Evolutionary conservation across 2,113 vertebrate species (phyloP).

Genomic region (Sinosuthora webbiana): DNA sequence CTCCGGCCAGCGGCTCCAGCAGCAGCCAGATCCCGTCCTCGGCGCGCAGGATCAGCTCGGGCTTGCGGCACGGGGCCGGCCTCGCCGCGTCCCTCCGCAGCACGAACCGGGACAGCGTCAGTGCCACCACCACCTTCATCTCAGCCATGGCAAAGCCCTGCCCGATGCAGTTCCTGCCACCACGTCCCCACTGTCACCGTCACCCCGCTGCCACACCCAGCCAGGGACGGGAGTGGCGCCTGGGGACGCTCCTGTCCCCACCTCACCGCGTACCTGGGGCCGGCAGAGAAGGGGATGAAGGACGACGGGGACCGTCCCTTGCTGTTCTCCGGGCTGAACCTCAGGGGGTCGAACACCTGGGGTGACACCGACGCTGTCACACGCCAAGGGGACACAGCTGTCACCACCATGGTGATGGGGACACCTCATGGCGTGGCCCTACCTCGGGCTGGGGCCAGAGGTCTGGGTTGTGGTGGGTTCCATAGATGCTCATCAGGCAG

Average conservation of each 20-base stretch:
- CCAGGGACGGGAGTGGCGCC: accelerated
- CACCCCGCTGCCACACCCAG: neutral
- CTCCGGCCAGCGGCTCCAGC: neutral
- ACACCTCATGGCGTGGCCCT: accelerated
- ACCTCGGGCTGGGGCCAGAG: constrained; percentile 88
- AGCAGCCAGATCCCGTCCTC: neutral
- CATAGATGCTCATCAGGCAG: constrained; percentile 88
- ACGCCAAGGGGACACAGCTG: accelerated
- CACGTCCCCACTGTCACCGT: neutral
- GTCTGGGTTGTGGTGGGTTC: constrained; percentile 86
- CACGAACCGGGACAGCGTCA: constrained; percentile 82
- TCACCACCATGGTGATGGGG: accelerated
- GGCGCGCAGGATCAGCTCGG: neutral
- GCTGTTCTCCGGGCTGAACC: constrained; percentile 79
- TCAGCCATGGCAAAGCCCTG: constrained; percentile 91
- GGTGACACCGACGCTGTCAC: neutral
- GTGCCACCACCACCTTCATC: constrained; percentile 81
- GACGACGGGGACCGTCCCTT: constrained; percentile 65
- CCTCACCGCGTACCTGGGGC: constrained; percentile 79
- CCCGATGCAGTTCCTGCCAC: constrained; percentile 89
- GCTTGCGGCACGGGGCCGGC: neutral
- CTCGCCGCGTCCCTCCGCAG: neutral
- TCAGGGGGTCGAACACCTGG: constrained; percentile 84
- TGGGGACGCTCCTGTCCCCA: accelerated
- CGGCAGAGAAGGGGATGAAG: constrained; percentile 88